Conservation (phyloP, 92 coral and sea anemone species). For the Umimayanthus chanpuru region DNA sequence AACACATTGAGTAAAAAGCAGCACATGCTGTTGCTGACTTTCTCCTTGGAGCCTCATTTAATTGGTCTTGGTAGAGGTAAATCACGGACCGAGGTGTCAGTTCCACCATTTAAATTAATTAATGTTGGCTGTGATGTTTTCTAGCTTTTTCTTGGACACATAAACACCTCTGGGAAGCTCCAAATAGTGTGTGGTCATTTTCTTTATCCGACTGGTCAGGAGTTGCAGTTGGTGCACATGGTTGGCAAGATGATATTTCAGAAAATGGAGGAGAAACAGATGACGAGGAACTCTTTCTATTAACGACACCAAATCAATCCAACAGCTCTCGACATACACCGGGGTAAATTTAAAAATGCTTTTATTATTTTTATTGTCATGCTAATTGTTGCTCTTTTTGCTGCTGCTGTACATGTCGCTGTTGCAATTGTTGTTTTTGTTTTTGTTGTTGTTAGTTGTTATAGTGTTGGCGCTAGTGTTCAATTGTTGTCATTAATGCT, state of each 20-base stretch:
- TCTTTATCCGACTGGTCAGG: not conserved
- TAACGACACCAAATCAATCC: too few species aligned
- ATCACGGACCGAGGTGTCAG: constrained; percentile 14
- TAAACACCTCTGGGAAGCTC: constrained; percentile 49
- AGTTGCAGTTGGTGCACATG: not conserved
- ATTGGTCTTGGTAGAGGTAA: not conserved
- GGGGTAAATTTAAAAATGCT: too few species aligned
- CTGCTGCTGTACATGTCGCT: too few species aligned
- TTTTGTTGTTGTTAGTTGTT: too few species aligned
- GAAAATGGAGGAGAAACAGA: constrained; percentile 12
- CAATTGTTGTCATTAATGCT: too few species aligned
- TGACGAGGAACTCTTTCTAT: not conserved
- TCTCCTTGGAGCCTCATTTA: not conserved
- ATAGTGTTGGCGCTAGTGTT: too few species aligned
- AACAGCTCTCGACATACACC: too few species aligned
- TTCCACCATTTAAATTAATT: not conserved
- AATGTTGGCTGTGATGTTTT: not conserved
- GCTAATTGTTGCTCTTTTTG: too few species aligned
- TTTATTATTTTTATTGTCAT: too few species aligned
- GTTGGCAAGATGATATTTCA: constrained; percentile 19
- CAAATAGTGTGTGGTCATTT: constrained; percentile 29
- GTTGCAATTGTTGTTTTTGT: too few species aligned
- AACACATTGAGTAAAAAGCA: constrained; percentile 26
- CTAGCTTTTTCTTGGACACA: constrained; percentile 16
- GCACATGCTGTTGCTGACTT: constrained; percentile 19